Evolutionary conservation across 2,888 invertebrate genomes (phyloP).

Genomic region (Meta bourneti): DNA sequence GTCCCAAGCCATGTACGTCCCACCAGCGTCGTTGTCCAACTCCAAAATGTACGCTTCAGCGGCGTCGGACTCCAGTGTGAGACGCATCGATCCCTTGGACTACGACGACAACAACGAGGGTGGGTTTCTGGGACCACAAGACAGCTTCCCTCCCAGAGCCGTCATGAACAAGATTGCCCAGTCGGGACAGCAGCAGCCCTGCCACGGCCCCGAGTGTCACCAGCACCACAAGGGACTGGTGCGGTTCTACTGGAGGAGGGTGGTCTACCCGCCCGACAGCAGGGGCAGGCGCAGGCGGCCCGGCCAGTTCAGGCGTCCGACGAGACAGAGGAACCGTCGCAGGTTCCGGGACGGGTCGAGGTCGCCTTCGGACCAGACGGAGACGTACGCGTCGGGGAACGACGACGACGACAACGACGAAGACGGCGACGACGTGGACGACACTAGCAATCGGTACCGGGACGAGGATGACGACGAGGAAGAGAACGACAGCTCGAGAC

Average conservation of each 20-base stretch:
- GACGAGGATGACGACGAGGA: conserved; percentile 54
- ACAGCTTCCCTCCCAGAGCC: conserved; percentile 62
- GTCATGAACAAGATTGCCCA: conserved; percentile 69
- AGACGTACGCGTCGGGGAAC: conserved; percentile 13
- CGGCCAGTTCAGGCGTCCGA: neutral
- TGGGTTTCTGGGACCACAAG: conserved; percentile 46
- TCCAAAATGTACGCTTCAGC: neutral
- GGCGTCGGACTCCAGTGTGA: conserved; percentile 7
- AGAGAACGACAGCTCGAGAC: neutral
- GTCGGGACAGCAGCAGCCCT: conserved; percentile 67
- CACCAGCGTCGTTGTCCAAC: conserved; percentile 6
- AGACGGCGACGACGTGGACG: conserved; percentile 13
- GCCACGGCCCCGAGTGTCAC: conserved; percentile 75
- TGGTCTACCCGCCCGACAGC: conserved; percentile 58
- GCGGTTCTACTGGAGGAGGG: conserved; percentile 73
- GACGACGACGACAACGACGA: conserved; percentile 27
- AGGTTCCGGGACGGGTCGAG: conserved; percentile 29
- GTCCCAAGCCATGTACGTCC: conserved; percentile 52
- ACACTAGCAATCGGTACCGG: neutral
- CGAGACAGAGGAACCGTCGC: conserved; percentile 29
- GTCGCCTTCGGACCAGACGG: conserved; percentile 54
- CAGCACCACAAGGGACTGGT: conserved; percentile 75
- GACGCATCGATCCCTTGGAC: conserved; percentile 58
- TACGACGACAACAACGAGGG: conserved; percentile 52
- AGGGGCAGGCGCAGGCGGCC: conserved; percentile 14